Conservation (phyloP, 2,888 invertebrate genomes). For the Drosophila subsilvestris region DNA sequence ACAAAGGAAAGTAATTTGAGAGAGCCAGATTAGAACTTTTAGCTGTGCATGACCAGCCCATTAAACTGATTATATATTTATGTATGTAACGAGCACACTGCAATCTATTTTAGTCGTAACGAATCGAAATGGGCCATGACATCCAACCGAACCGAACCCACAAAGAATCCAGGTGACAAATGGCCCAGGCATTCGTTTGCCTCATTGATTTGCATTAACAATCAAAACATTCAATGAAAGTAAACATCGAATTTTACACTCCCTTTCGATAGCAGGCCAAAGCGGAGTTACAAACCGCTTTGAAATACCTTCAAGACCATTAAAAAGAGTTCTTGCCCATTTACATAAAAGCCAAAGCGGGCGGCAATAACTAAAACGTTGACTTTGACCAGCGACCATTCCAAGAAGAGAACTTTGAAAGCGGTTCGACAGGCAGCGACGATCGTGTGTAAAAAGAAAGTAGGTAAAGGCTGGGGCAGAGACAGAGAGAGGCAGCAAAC, state of each 20-base stretch:
- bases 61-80: conserved; percentile 55
- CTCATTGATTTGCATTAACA: conserved; percentile 41
- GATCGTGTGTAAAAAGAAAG: conserved; percentile 70
- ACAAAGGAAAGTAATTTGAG: conserved; percentile 5
- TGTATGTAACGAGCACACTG: conserved; percentile 63
- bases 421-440: conserved; percentile 27
- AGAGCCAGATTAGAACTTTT: not conserved
- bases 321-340: conserved; percentile 13
- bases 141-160: conserved; percentile 19
- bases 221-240: conserved; percentile 22
- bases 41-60: conserved; percentile 10
- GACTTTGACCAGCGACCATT: conserved; percentile 36
- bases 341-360: conserved; percentile 42
- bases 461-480: conserved; percentile 46
- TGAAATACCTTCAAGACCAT: conserved; percentile 6
- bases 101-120: conserved; percentile 46
- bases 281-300: not conserved
- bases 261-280: conserved; percentile 20
- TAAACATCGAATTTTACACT: conserved; percentile 12
- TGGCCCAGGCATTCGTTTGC: conserved; percentile 36
- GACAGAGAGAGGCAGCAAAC: conserved; percentile 34
- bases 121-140: conserved; percentile 53
- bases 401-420: conserved; percentile 48
- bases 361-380: conserved; percentile 38
- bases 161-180: conserved; percentile 22